These are phyloP conservation scores for Microctenopoma stevenorrisi DNA, from an alignment of 2,797 vertebrate genomes.

Conservation along the genomic window DNA sequence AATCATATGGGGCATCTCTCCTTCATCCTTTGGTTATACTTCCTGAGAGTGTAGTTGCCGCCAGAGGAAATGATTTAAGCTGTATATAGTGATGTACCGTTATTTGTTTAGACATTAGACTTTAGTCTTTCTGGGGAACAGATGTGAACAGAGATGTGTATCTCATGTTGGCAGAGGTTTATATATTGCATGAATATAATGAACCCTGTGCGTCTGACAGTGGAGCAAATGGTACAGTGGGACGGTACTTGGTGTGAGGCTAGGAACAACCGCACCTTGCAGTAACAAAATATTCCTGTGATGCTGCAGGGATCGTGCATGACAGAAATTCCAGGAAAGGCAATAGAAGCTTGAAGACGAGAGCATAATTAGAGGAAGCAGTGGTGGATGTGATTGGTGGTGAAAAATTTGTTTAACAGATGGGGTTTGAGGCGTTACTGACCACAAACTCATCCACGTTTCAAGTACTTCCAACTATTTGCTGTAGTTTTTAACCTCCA, in stretches of 20 bases:
- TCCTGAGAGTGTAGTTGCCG: slow-evolving; percentile 31
- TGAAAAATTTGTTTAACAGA: slow-evolving; percentile 41
- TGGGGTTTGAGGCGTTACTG: slow-evolving; percentile 30
- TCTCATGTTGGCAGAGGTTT: slow-evolving; percentile 19
- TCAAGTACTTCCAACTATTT: slow-evolving; percentile 58
- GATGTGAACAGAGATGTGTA: slow-evolving; percentile 3
- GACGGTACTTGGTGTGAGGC: neutral
- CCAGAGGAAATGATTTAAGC: slow-evolving; percentile 50
- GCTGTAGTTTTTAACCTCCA: slow-evolving; percentile 78
- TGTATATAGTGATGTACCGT: slow-evolving; percentile 40
- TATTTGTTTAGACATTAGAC: slow-evolving; percentile 42
- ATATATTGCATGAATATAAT: slow-evolving; percentile 19
- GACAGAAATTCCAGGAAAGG: slow-evolving; percentile 20
- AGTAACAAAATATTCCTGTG: slow-evolving; percentile 48
- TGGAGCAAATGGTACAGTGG: neutral
- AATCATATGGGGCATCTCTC: slow-evolving; percentile 47
- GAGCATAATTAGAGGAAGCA: slow-evolving; percentile 22
- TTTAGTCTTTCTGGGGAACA: slow-evolving; percentile 36
- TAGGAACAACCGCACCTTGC: neutral
- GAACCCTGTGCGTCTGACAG: neutral
- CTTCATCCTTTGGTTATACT: slow-evolving; percentile 19
- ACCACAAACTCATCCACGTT: slow-evolving; percentile 37
- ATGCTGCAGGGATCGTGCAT: slow-evolving; percentile 18
- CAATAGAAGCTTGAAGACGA: slow-evolving; percentile 19
- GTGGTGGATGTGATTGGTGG: slow-evolving; percentile 23